Base-by-base conservation (phyloP, 2,113 vertebrate species). In the Galeopterus variegatus region DNA sequence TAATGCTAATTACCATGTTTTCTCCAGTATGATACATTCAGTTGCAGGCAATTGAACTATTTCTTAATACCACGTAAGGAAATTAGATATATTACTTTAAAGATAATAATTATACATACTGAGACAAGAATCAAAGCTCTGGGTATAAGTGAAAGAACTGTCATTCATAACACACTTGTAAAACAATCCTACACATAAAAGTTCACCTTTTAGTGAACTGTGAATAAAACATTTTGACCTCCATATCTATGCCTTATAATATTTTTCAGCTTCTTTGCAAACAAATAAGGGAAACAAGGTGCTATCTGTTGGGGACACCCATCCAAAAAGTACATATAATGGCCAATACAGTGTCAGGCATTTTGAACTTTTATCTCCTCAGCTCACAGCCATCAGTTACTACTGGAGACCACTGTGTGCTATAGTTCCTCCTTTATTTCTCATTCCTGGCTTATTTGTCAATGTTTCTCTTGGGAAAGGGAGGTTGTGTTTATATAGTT, bases 331-430 rank as follows among this genome's bases (percentile, higher is more conserved):
- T 56, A 36, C 26, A 41, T 33, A 83, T 54, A 48, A 72, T 64
- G n/a, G 50, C 17, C 26, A 80, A 54, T 8, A 81, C 10, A 31
- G 14, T 24, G 73, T n/a, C 31, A 82, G 36, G 18, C 6, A 88
- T 88, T 87, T 73, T 70, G 45, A 62, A 90, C 36, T 81, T 88
- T 91, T 89, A 52, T 45, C 50, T 64, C 69, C 31, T 79, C n/a
- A 58, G 67, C 45, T 73, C 45, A 67, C 1, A 81, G 14, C 9
- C 82, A 87, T 96, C 9, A 41, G 19, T 54, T 95, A 19, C 72
- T 80, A 76, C 31, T 86, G 28, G 56, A 88, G 28, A 69, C 72
- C 26, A 56, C 5, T 36, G 6, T 79, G 56, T 80, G 12, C n/a
- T 88, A 31, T 54, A 36, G 36, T 1, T 82, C 33, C 28, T 52